Percentiles rank a stretch among this genome's conserved stretches.
Evolutionary conservation across 2,113 vertebrate genomes (phyloP).

Genomic region (Nothoprocta pentlandii): DNA sequence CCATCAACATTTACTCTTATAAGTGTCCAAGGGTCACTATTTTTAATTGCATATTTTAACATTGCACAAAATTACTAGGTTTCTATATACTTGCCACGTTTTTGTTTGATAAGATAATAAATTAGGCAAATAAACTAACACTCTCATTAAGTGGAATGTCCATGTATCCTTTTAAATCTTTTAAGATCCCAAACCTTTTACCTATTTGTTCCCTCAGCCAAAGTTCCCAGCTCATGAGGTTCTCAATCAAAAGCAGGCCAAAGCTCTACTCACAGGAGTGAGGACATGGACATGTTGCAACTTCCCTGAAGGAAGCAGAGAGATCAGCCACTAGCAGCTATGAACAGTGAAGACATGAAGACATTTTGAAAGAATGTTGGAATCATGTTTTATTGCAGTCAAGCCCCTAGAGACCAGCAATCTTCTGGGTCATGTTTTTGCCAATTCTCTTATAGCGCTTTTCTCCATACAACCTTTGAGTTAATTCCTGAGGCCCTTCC

Average conservation of each 20-base stretch:
- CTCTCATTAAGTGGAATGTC: neutral
- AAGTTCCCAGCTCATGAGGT: neutral
- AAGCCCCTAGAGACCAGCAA: too few species aligned
- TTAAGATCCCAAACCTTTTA: neutral
- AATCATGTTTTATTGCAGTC: neutral
- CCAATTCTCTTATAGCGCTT: neutral
- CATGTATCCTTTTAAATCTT: neutral
- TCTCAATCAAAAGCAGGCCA: neutral
- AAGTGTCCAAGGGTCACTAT: neutral
- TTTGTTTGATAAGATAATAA: neutral
- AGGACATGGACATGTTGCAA: neutral
- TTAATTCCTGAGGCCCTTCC: neutral
- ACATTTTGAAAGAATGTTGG: neutral
- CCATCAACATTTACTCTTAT: neutral
- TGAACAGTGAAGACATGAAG: neutral
- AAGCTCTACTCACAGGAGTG: neutral
- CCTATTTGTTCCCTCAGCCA: neutral
- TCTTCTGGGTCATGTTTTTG: neutral
- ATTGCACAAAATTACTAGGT: neutral
- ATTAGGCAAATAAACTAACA: neutral
- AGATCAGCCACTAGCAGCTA: neutral
- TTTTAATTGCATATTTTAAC: neutral
- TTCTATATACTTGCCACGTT: neutral
- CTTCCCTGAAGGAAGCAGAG: neutral
- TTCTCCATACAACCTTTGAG: neutral